Conservation (phyloP, 2,888 invertebrate species). For the Frankliniella fusca region DNA sequence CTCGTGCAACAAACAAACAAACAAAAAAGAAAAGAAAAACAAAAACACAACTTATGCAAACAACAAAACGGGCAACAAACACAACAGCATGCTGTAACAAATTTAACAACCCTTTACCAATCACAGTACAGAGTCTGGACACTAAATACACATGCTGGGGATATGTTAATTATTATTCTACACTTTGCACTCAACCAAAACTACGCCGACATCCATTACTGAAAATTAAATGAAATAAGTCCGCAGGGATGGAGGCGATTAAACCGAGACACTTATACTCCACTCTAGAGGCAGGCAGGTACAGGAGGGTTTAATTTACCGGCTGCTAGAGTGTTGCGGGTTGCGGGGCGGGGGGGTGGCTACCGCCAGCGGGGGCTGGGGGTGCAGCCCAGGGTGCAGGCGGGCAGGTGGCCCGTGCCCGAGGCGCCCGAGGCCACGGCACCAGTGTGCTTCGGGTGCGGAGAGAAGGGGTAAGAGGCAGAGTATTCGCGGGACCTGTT, state of each 20-base stretch:
- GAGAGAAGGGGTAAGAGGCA: constrained; percentile 39
- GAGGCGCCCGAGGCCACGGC: no score
- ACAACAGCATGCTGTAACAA: background rate
- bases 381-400: no score
- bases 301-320: background rate
- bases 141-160: background rate
- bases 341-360: background rate
- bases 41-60: background rate
- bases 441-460: constrained; percentile 36
- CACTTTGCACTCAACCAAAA: background rate
- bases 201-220: background rate
- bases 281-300: no score
- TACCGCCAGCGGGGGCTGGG: background rate
- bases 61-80: background rate
- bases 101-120: background rate
- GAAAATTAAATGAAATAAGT: background rate
- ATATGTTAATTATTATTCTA: background rate
- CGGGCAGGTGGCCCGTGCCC: no score
- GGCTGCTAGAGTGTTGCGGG: background rate
- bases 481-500: background rate
- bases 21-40: constrained; percentile 33
- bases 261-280: background rate
- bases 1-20: constrained; percentile 14
- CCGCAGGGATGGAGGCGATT: background rate
- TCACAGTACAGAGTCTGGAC: no score